Evolutionary conservation across 30 jellyfish, hydroid and myxozoan genomes (phyloP), one percentile per base, ranked within the genome.

Genomic region (Aurelia aurita): DNA sequence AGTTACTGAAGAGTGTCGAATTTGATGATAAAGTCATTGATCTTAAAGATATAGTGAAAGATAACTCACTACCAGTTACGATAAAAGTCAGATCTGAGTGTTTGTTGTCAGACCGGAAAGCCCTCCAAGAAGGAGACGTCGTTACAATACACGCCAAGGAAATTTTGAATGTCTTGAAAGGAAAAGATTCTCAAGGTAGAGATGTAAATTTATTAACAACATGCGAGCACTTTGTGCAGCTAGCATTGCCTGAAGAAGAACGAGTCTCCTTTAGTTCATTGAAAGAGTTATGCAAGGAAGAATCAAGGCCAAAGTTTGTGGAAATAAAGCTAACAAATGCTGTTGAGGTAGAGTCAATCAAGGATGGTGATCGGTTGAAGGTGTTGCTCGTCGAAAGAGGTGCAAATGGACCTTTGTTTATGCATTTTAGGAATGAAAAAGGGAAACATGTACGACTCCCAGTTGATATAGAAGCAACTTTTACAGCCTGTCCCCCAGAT

Each of bases 391-490:
- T 78, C 1, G 98, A 92, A 58, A 80, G 73, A 51, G 82, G 87
- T 47, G 92, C 87, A 18, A 69, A 77, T 15, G 96, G 90, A 16
- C 98, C 98, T 1, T 67, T 97, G 20, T 65, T 72, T 73, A 80
- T 92, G 90, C 98, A 92, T 69, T 92, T 87, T 49, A 45, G 98
- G 32, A 86, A 77, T 84, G 88, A 96, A 27, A 58, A 70, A 43
- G 98, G 98, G 12, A 92, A 92, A 44, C 98, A 92, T 67, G 78
- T 92, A 0, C 89, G 95, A 27, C 77, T 92, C 29, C 78, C 96
- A 9, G 98, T 87, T 19, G 88, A 79, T 43, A 43, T 86, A 16
- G 70, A 74, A 29, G 96, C 88, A 10, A 28, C 87, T 68, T 86
- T 86, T 51, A 64, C 69, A 14, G 79, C 96, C 32, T 86, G 96